Base-by-base conservation (phyloP, 2,113 vertebrate genomes). In the Oncorhynchus tshawytscha region DNA sequence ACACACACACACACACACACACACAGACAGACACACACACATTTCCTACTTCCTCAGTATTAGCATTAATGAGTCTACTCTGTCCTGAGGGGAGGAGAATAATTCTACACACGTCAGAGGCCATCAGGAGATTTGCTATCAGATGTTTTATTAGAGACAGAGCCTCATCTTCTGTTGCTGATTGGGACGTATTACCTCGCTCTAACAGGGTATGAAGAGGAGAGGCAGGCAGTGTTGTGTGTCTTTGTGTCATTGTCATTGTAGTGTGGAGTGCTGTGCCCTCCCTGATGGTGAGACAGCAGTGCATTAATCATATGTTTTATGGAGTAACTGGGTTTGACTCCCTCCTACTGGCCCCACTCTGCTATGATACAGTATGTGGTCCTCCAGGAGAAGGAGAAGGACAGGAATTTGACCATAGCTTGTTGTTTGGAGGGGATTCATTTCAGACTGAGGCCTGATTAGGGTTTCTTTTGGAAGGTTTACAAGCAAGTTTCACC, bases 291-390 rank as follows among this genome's bases (percentile, higher is more conserved):
- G 39, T 82, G 77, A 86, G 87, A 91, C 82, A 78, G 84, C 81
- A 60, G 75, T 73, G 78, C 88, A 92, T 92, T 91, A 89, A 92
- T 92, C 91, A 91, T 45, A 70, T 78, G 65, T 86, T 90, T 92
- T 92, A 91, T 86, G 78, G 85, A 87, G 84, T 83, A 81, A 45
- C 78, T 78, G 88, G 80, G 84, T 87, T 83, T 87, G 84, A 81
- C 83, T 86, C 83, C 84, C 79, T 81, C 54, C 84, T 85, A 76
- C 72, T 72, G 45, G 60, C 73, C 59, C 74, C 49, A 22, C 74
- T 27, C 73, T 74, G 75, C 83, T 79, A 77, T 88, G 88, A 82
- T 45, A 45, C 39, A 45, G 8, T 79, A 86, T 72, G 83, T 74
- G 81, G 48, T 81, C 80, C 77, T 85, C 39, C 70, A 54, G 77